phyloP scores from a whole-genome alignment of 1,140 invertebrate genomes.

The Drosophila lacteicornis region DNA sequence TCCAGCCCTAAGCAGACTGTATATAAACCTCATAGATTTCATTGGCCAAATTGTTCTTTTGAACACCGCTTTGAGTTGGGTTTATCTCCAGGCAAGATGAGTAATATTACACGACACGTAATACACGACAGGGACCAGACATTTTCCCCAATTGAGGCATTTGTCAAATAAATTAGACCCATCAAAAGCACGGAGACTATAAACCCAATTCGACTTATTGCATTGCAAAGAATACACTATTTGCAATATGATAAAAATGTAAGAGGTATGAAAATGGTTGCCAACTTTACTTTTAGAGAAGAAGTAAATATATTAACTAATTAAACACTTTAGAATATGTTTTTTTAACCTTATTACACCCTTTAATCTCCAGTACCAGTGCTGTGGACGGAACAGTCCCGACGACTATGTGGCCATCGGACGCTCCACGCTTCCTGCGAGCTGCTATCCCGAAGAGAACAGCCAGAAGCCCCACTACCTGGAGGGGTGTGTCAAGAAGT shows the following conservation, averaged over 20 bases:
- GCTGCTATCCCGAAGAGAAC: constrained; percentile 52
- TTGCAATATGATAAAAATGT: no score
- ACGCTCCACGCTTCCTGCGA: constrained; percentile 31
- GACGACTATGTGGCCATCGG: constrained; percentile 66
- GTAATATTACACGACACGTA: no score
- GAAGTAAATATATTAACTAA: no score
- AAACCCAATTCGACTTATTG: not conserved
- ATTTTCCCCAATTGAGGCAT: not conserved
- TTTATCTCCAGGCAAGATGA: not conserved
- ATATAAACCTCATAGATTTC: no score
- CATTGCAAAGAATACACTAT: no score
- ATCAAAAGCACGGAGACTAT: not conserved
- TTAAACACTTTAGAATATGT: not conserved
- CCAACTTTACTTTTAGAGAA: no score
- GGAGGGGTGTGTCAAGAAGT: constrained; percentile 59
- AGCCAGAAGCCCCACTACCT: constrained; percentile 17
- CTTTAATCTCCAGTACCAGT: constrained; percentile 42
- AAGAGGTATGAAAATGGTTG: no score
- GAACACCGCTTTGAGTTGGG: not conserved
- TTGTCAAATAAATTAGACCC: not conserved
- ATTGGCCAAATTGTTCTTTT: not conserved
- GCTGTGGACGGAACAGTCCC: constrained; percentile 66
- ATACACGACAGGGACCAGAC: no score
- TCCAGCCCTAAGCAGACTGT: no score
- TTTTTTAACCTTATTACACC: not conserved